Conservation (phyloP, 2,888 invertebrate genomes). For the Oligia fasciuncula region DNA sequence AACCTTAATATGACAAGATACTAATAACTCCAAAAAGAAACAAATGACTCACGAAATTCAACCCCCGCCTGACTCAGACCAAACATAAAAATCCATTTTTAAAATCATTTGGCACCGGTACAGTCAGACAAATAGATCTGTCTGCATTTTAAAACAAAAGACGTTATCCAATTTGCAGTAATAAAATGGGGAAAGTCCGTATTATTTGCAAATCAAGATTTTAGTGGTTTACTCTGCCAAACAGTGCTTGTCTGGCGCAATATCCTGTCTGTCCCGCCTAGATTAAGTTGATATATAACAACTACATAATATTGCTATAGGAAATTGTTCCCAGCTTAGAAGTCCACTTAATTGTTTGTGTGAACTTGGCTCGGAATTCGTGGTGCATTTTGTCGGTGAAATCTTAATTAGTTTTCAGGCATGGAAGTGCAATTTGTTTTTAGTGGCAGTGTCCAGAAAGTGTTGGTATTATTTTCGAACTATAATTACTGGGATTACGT, state of each 20-base stretch:
- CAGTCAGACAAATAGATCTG: constrained; percentile 53
- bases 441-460: constrained; percentile 14
- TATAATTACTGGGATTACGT: not conserved
- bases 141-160: constrained; percentile 57
- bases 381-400: constrained; percentile 55
- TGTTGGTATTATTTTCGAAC: constrained; percentile 24
- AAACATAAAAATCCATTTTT: constrained; percentile 35
- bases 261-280: constrained; percentile 59
- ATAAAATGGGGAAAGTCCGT: constrained; percentile 51
- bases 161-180: constrained; percentile 48
- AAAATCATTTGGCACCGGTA: constrained; percentile 49
- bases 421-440: constrained; percentile 48
- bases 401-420: constrained; percentile 60
- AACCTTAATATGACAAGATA: not conserved
- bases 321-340: constrained; percentile 63
- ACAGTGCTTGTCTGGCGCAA: constrained; percentile 54
- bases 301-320: constrained; percentile 45
- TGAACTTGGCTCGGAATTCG: constrained; percentile 57
- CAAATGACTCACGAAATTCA: constrained; percentile 19
- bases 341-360: constrained; percentile 63
- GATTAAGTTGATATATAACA: constrained; percentile 50
- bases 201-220: constrained; percentile 56
- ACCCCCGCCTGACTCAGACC: constrained; percentile 15
- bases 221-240: constrained; percentile 56
- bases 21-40: not conserved